Conservation (phyloP, 2,888 invertebrate genomes). For the Lithosia quadra region DNA sequence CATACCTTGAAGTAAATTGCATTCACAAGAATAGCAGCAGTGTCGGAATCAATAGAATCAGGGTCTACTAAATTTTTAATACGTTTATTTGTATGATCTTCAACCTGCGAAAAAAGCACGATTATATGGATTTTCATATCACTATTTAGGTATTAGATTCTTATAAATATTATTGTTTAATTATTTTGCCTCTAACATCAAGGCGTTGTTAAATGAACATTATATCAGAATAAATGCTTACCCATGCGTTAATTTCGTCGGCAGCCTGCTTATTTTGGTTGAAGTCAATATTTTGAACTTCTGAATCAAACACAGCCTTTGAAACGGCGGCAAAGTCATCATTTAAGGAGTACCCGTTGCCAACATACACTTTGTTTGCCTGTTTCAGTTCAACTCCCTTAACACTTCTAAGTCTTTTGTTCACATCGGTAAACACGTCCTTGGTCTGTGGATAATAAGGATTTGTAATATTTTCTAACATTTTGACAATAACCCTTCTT, state of each 20-base stretch:
- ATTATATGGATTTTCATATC: background rate
- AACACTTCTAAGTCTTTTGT: conserved; percentile 57
- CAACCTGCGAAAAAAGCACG: conserved; percentile 65
- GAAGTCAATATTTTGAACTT: conserved; percentile 89
- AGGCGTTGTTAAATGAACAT: background rate
- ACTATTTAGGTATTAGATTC: background rate
- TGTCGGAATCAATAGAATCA: conserved; percentile 78
- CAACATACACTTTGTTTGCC: conserved; percentile 90
- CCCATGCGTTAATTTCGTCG: conserved; percentile 92
- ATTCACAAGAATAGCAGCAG: conserved; percentile 91
- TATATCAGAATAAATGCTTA: conserved; percentile 42
- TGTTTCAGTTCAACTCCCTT: conserved; percentile 86
- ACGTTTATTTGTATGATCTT: conserved; percentile 74
- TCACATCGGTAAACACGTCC: conserved; percentile 60
- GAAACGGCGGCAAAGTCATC: conserved; percentile 85
- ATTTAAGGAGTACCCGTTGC: conserved; percentile 79
- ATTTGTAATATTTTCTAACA: background rate
- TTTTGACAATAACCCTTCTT: too few species aligned
- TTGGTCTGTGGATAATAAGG: conserved; percentile 62
- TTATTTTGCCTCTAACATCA: background rate
- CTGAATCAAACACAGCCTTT: conserved; percentile 87
- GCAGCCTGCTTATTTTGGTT: conserved; percentile 72
- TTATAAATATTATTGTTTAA: background rate
- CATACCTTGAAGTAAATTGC: conserved; percentile 94
- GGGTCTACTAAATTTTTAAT: conserved; percentile 87